Evolutionary conservation across 2,113 vertebrate genomes (phyloP).

Genomic region (Heloderma charlesbogerti): DNA sequence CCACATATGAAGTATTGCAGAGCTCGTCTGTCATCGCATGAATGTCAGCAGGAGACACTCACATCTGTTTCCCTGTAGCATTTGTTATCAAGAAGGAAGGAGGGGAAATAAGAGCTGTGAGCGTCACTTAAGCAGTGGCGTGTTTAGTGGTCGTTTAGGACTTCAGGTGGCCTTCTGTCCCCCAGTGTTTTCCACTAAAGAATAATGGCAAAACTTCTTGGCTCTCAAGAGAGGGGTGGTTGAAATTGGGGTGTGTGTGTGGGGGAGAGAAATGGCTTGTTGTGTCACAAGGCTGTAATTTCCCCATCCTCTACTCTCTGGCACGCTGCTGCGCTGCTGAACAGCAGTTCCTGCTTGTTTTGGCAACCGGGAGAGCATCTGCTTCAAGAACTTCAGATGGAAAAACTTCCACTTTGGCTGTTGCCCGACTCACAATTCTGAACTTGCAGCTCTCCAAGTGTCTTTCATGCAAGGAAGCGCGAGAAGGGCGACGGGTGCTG

Average conservation of each 20-base stretch:
- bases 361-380: conserved; percentile 40
- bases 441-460: conserved; percentile 23
- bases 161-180: not conserved
- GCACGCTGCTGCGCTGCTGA: not conserved
- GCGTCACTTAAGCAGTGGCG: conserved; percentile 4
- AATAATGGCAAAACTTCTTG: too few relatives aligned
- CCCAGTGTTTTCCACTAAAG: not conserved
- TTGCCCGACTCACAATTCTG: conserved; percentile 11
- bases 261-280: not conserved
- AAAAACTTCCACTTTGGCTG: conserved; percentile 46
- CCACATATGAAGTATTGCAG: conserved; percentile 69
- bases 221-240: not conserved
- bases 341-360: conserved; percentile 43
- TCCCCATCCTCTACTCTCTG: conserved; percentile 5
- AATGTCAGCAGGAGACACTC: conserved; percentile 54
- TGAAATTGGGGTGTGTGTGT: too few relatives aligned
- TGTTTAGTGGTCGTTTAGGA: not conserved
- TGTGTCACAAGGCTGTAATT: not conserved
- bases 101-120: not conserved
- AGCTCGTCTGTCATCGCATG: conserved; percentile 65
- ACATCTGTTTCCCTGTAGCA: conserved; percentile 67
- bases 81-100: conserved; percentile 1
- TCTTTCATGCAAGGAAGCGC: conserved; percentile 40
- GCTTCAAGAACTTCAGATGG: conserved; percentile 26
- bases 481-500: not conserved